Base-by-base conservation (phyloP, 2,888 invertebrate species). In the Antitype chi region DNA sequence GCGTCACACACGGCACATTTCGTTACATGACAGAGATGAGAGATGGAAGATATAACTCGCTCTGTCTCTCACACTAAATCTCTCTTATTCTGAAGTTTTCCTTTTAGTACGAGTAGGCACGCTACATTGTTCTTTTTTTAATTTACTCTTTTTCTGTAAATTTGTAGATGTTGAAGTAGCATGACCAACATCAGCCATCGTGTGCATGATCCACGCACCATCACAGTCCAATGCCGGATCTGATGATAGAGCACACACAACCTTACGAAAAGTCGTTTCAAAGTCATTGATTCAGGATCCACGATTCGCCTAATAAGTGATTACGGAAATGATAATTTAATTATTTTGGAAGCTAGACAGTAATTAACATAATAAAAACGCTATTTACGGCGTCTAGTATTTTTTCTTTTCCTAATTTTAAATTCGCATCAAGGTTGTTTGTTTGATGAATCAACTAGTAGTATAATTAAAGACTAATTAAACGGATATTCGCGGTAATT, bases 401-500 rank as follows among this genome's bases (percentile, higher is more conserved):
- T 88, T 78, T 76, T 62, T 69, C 0, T 49, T 63, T 83, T 74
- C 64, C 64, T 72, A 68, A 63, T 75, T 78, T 70, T 71, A 69
- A 85, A 70, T 68, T 69, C 25, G 20, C 69, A 49, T 76, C 84
- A 88, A 86, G 87, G 87, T 75, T 73, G 66, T 63, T 63, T 74
- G 25, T 11, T 68, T 52, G 57, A 72, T 83, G 72, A 83, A 78
- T 74, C 55, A 72, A 67, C 55, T 15, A 60, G 32, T 76, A n/a
- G n/a, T n/a, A n/a, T n/a, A 84, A 84, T 88, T 84, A 81, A 74
- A 81, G 5, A n/a, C 47, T n/a, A 75, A 85, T 87, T 76, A 71
- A 72, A 72, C 72, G 76, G 67, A 74, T 63, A 72, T 78, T 70
- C 68, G 7, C 57, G 1, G 47, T 74, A 66, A 67, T 72, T 77